phyloP scores from a whole-genome alignment of 2,888 invertebrate genomes.

The Liodrosophila aerea region DNA sequence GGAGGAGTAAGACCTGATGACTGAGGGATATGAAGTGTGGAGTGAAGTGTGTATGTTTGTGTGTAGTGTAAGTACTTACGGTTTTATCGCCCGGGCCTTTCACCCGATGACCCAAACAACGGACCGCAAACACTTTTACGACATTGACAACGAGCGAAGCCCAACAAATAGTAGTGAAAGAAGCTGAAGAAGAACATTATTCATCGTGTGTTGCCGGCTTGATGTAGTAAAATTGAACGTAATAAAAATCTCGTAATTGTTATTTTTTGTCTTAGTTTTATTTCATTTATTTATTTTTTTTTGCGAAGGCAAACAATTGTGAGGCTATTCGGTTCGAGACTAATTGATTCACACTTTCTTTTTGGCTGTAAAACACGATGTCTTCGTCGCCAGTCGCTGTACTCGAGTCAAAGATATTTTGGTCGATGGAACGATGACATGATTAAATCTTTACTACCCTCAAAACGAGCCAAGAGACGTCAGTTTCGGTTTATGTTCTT shows the following conservation, averaged over 20 bases:
- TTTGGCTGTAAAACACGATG: conserved; percentile 72
- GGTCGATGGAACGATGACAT: conserved; percentile 14
- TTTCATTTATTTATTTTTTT: conserved; percentile 36
- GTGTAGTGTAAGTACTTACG: conserved; percentile 49
- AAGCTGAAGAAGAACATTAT: conserved; percentile 4
- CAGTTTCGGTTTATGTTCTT: conserved; percentile 8
- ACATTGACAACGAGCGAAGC: conserved; percentile 59
- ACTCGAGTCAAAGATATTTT: conserved; percentile 12
- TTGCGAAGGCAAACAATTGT: conserved; percentile 68
- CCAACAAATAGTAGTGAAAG: conserved; percentile 17
- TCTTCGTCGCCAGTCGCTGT: conserved; percentile 16
- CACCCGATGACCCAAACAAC: conserved; percentile 51
- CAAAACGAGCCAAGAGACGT: conserved; percentile 45
- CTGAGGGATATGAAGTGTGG: not conserved
- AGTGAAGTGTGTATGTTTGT: conserved; percentile 8
- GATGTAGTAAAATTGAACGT: conserved; percentile 59
- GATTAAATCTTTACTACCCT: conserved; percentile 66
- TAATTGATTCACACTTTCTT: conserved; percentile 80
- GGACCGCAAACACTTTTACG: conserved; percentile 60
- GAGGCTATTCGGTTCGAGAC: conserved; percentile 38
- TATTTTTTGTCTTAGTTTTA: conserved; percentile 29
- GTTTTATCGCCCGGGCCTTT: conserved; percentile 64
- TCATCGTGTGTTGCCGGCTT: not conserved
- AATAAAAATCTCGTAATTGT: conserved; percentile 72
- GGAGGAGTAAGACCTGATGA: not conserved